Percentiles rank a stretch among this genome's conserved stretches.
Conservation (phyloP, 2,797 vertebrate genomes). For the Agapornis canus region DNA sequence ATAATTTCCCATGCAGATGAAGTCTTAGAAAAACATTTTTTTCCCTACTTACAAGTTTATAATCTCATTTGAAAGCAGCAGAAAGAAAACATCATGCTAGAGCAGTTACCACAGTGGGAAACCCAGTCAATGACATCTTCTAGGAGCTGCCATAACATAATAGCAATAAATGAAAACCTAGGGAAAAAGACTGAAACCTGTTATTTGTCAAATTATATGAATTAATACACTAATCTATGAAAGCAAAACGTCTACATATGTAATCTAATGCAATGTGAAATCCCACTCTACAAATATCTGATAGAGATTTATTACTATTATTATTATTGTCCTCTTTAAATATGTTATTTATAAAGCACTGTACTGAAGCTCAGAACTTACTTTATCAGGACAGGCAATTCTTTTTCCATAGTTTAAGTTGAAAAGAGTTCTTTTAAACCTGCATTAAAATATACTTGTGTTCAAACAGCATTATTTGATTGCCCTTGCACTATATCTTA, state of each 20-base stretch:
- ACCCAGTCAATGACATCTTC: background rate
- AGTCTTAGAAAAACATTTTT: background rate
- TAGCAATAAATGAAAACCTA: background rate
- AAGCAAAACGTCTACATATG: background rate
- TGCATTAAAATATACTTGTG: background rate
- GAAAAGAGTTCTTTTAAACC: background rate
- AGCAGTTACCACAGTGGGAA: background rate
- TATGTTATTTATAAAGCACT: background rate
- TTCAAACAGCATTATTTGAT: background rate
- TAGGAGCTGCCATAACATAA: background rate
- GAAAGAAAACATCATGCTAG: background rate
- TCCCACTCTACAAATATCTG: background rate
- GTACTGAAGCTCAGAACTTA: background rate
- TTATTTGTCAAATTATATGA: background rate
- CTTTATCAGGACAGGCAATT: background rate
- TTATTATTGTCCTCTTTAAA: background rate
- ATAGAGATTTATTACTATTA: background rate
- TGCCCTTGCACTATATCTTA: background rate
- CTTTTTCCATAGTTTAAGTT: background rate
- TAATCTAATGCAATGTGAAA: background rate
- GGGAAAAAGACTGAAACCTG: background rate
- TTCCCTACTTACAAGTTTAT: background rate
- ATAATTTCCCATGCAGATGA: background rate
- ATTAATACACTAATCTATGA: background rate
- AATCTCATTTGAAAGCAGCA: background rate